A percentile compares a stretch with the other conserved stretches of the same genome.
Conservation (phyloP, 2,888 invertebrate genomes). For the Emmelina monodactyla region DNA sequence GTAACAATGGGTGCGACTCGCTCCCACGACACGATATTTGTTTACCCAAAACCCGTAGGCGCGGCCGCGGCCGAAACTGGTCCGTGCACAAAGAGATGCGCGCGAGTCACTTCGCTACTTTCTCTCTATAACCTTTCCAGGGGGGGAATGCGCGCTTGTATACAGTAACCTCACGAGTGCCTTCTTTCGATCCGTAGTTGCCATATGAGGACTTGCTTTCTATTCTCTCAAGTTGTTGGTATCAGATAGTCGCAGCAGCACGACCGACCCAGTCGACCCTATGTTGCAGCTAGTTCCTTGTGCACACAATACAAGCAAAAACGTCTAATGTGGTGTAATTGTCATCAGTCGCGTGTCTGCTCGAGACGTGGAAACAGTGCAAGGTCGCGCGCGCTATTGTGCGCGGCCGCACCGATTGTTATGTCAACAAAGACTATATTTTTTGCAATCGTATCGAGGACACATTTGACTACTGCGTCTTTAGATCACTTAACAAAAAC, state of each 20-base stretch:
- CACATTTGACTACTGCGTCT: slow-evolving; percentile 5
- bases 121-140: slow-evolving; percentile 50
- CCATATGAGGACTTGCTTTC: slow-evolving; percentile 33
- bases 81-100: slow-evolving; percentile 31
- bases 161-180: slow-evolving; percentile 37
- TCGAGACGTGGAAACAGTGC: slow-evolving; percentile 27
- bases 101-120: slow-evolving; percentile 33
- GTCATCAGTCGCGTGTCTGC: slow-evolving; percentile 15
- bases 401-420: slow-evolving; percentile 27
- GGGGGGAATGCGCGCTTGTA: slow-evolving; percentile 25
- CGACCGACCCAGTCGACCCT: slow-evolving; percentile 12
- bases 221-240: slow-evolving; percentile 23
- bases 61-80: slow-evolving; percentile 17
- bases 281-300: slow-evolving; percentile 15
- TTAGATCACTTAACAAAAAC: background rate
- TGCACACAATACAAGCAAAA: background rate
- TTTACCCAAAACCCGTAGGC: slow-evolving; percentile 18
- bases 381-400: slow-evolving; percentile 32
- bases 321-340: background rate
- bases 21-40: slow-evolving; percentile 17
- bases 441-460: slow-evolving; percentile 15
- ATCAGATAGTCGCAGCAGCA: slow-evolving; percentile 15
- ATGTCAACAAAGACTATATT: slow-evolving; percentile 22
- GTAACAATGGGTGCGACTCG: slow-evolving; percentile 14
- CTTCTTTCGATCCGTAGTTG: slow-evolving; percentile 20